Base-by-base conservation (phyloP, 1,140 invertebrate species). In the Sminthurides bifidus region DNA sequence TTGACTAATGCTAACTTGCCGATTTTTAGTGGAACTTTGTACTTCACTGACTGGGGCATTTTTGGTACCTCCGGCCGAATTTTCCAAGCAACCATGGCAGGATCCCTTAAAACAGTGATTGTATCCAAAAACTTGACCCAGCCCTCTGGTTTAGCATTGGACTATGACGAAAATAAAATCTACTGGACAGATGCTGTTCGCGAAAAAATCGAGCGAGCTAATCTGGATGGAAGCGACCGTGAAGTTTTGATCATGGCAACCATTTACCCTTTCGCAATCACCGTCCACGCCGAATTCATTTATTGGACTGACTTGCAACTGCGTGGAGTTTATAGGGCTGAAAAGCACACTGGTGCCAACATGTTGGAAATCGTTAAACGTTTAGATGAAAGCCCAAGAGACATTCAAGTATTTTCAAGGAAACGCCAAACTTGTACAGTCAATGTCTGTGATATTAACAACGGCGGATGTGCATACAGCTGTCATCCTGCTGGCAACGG, bases 171-270 rank as follows among this genome's bases (percentile, higher is more conserved):
- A 23, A 77, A 82, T 19, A 92, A 89, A 77, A 71, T 98, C 0
- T 98, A 98, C 67, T 98, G 94, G 93, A 95, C 93, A 0, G 95
- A 98, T 72, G 92, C 93, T 0, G 87, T 94, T 0, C 74, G 89
- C 30, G 92, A 98, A 69, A 97, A 96, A 70, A 98, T 99, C 59
- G 95, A 99, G 75, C 73, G 92, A 19, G 86, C 88, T 0, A 83
- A 86, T 69, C 70, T 97, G 4, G 83, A 96, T 69, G 94, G 94
- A 2, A 79, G 76, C 15, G 75, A 78, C 58, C 66, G 81, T 64
- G 75, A 81, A 63, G 74, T 89, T 2, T 70, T 93, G 0, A 81
- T 93, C 41, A 80, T 82, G 0, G 89, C 90, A 0, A 93, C 92
- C 0, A 93, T 95, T 56, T 94, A 96, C 77, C 92, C 92, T 6